Percentiles rank a stretch among this genome's conserved stretches.
Evolutionary conservation across 92 coral and sea anemone species (phyloP).

Genomic region (Hydrozoanthus gracilis): DNA sequence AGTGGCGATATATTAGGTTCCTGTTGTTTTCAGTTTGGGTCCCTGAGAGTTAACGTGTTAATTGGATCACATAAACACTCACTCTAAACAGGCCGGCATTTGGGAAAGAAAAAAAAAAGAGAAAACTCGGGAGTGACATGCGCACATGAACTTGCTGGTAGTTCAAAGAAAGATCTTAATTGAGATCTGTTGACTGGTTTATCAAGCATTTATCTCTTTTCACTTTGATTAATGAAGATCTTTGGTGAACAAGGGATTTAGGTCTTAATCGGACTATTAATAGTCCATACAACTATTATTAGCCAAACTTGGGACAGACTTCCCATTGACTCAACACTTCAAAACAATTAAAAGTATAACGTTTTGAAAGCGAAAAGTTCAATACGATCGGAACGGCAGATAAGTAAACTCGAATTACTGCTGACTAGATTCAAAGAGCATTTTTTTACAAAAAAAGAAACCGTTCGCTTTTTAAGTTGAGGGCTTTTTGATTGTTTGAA

Average conservation of each 20-base stretch:
- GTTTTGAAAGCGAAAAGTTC: conserved; percentile 19
- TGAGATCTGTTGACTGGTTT: conserved; percentile 8
- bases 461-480: neutral
- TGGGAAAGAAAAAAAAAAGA: neutral
- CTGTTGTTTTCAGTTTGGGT: neutral
- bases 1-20: neutral
- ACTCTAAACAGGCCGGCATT: neutral
- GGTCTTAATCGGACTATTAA: conserved; percentile 27
- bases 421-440: neutral
- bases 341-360: neutral
- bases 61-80: conserved; percentile 39
- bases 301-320: neutral
- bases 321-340: neutral
- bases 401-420: neutral
- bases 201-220: neutral
- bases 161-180: conserved; percentile 1
- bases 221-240: conserved; percentile 2
- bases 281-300: neutral
- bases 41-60: neutral
- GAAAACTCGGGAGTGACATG: neutral
- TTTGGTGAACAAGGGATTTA: conserved; percentile 5
- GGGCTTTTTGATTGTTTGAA: neutral
- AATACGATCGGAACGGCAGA: neutral
- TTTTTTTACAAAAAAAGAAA: neutral
- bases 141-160: neutral